Base-by-base conservation (phyloP, 2,888 invertebrate genomes). In the Thera britannica region DNA sequence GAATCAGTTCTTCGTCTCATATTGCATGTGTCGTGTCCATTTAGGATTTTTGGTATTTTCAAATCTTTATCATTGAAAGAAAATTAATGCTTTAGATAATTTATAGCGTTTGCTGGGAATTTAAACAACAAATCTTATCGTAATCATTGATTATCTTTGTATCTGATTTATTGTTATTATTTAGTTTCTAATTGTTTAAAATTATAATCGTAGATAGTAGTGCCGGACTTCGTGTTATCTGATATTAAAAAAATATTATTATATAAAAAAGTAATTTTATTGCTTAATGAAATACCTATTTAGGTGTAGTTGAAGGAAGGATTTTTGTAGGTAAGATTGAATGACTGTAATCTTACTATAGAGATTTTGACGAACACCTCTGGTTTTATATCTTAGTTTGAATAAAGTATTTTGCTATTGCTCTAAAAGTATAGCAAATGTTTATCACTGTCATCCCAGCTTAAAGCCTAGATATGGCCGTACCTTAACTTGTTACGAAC, bases 1-100 rank as follows among this genome's bases (percentile, higher is more conserved):
- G 67, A 72, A 73, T 68, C 64, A 52, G 52, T 72, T 62, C 62
- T 79, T 78, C 60, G 69, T 73, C 76, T 79, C 77, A 73, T 78
- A 78, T 66, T 75, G 67, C 63, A 73, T 74, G 59, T 35, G 59
- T 35, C 36, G 5, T 46, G 56, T 66, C 63, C 11, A 66, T 74
- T 71, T 65, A 74, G 74, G 70, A 78, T 73, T 75, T 78, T 77
- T 58, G 59, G 35, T 52, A 63, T 60, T 70, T 46, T 34, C 12
- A 11, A 49, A 57, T 59, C 12, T 36, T 61, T 71, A 71, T 68
- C 66, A 58, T 36, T 60, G 36, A 58, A 62, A 67, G 56, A n/a
- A 69, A 61, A 69, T 60, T 65, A 62, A 64, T 66, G n/a, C 46
- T n/a, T 35, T 65, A 23, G 70, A 73, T 70, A 60, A 73, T 70